A percentile compares a stretch with the other conserved stretches of the same genome.
Conservation (phyloP, 2,797 vertebrate species). For the Synaphobranchus kaupii region DNA sequence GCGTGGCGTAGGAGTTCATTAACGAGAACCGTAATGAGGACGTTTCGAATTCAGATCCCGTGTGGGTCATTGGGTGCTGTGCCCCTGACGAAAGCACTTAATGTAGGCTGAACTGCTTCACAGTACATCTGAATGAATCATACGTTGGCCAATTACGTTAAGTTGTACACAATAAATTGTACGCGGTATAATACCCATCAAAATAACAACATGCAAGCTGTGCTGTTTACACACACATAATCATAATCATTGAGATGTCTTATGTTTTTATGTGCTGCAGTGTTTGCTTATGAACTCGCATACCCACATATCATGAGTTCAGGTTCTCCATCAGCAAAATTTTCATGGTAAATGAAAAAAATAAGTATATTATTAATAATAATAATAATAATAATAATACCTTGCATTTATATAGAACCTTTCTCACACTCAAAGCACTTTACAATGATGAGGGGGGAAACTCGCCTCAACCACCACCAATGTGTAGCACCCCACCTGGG, state of each 20-base stretch:
- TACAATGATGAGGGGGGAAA: too few species aligned
- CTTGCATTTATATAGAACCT: too few species aligned
- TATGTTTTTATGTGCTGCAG: not conserved
- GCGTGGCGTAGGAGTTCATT: not conserved
- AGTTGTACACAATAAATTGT: not conserved
- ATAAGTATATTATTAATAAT: not conserved
- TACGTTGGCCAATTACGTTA: not conserved
- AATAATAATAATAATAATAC: too few species aligned
- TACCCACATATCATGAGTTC: not conserved
- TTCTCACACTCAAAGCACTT: too few species aligned
- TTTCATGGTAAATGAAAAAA: not conserved
- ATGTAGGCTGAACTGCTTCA: not conserved
- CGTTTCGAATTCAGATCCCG: not conserved
- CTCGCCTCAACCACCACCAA: too few species aligned
- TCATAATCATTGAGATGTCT: not conserved
- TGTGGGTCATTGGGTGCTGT: not conserved
- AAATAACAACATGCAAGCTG: too few species aligned
- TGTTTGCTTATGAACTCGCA: not conserved
- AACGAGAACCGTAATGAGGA: not conserved
- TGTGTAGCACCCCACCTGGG: too few species aligned
- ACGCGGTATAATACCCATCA: too few species aligned
- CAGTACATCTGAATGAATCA: not conserved
- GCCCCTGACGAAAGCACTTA: not conserved
- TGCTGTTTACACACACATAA: too few species aligned
- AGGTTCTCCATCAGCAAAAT: not conserved